Conservation (phyloP, 1,140 invertebrate genomes). For the Hycleus phaleratus region DNA sequence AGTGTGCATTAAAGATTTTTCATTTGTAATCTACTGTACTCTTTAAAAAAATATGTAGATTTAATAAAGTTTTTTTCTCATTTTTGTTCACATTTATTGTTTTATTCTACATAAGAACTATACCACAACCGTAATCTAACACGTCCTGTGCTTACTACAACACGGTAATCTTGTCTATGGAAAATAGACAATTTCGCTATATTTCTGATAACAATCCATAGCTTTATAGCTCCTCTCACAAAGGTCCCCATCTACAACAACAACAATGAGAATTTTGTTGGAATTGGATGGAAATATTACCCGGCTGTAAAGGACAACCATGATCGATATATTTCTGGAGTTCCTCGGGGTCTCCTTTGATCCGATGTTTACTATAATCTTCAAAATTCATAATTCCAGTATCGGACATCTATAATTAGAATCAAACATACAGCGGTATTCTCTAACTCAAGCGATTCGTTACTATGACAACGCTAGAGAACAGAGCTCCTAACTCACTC, state of each 20-base stretch:
- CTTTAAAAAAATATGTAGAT: slow-evolving; percentile 8
- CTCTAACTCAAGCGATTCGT: neutral
- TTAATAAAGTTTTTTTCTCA: slow-evolving; percentile 25
- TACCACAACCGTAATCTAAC: no score
- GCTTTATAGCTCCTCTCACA: slow-evolving; percentile 4
- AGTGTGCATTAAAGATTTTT: slow-evolving; percentile 11
- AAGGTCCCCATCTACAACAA: neutral
- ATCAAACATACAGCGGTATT: neutral
- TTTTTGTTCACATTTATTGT: slow-evolving; percentile 12
- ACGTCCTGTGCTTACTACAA: no score
- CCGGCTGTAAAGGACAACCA: no score
- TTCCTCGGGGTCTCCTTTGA: neutral
- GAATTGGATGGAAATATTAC: no score
- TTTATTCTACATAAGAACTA: neutral
- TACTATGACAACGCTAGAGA: neutral
- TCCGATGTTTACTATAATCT: slow-evolving; percentile 4
- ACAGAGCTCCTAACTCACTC: neutral
- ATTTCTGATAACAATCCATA: no score
- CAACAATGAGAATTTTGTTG: no score
- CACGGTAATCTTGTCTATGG: no score
- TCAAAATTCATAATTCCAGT: slow-evolving; percentile 1
- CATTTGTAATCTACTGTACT: slow-evolving; percentile 16
- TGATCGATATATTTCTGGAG: neutral
- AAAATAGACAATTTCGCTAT: no score
- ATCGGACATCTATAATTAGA: neutral